Percentiles rank a stretch among this genome's conserved stretches.
Conservation (phyloP, 2,113 vertebrate genomes). For the Prietella phreatophila region DNA sequence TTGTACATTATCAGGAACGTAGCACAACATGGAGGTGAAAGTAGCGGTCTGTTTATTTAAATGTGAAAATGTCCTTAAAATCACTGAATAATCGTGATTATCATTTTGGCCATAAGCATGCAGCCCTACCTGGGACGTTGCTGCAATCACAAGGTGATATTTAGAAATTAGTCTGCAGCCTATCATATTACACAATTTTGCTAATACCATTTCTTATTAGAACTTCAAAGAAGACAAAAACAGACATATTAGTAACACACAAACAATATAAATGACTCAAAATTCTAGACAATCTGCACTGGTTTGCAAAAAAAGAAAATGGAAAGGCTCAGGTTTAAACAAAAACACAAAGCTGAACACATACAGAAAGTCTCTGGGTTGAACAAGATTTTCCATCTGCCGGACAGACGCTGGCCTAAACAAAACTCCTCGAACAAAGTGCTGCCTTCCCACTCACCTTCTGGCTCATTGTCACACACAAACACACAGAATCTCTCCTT, state of each 20-base stretch:
- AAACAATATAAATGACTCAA: neutral
- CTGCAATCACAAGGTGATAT: neutral
- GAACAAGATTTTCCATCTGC: constrained; percentile 3
- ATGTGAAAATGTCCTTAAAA: too few species aligned
- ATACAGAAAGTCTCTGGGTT: neutral
- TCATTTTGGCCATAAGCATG: too few species aligned
- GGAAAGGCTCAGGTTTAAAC: neutral
- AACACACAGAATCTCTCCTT: neutral
- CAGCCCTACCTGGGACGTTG: neutral
- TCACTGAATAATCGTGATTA: too few species aligned
- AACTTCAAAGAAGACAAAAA: neutral
- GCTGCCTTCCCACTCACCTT: neutral
- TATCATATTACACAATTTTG: neutral
- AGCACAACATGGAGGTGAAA: too few species aligned
- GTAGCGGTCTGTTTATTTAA: too few species aligned
- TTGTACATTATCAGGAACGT: too few species aligned
- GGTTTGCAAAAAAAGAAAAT: neutral
- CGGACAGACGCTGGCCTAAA: constrained; percentile 7
- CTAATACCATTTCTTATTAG: neutral
- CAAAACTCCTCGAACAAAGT: constrained; percentile 22
- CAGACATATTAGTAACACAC: neutral
- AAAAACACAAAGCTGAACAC: neutral
- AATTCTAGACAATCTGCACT: too few species aligned
- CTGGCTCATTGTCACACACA: constrained; percentile 1
- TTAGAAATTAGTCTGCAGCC: neutral